Evolutionary conservation across 1,140 invertebrate genomes (phyloP), one percentile per base, ranked within the genome.

Genomic region (Musca domestica): DNA sequence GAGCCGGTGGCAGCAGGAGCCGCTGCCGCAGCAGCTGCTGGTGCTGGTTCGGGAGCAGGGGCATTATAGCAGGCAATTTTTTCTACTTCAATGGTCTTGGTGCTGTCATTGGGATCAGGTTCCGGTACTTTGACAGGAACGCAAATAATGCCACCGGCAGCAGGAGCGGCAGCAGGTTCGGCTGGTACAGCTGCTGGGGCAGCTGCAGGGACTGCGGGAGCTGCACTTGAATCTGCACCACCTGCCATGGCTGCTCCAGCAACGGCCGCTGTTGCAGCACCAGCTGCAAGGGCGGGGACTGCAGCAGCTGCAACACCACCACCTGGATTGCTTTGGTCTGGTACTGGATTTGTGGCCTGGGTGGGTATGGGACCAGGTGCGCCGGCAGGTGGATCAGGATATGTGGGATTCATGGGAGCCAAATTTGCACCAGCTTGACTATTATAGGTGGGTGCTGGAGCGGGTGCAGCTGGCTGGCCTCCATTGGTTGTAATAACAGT

Each of bases 401-500:
- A 52, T 61, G 64, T 47, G 23, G 51, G 20, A 71, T 64, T 64
- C 14, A 48, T 65, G 70, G 70, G 69, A 76, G 83, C 71, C 81
- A 84, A 73, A 74, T 70, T 74, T 5, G 30, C 63, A 30, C 58
- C 65, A 67, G 64, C 67, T 52, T 48, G 66, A 58, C 66, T 71
- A 48, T 23, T 74, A 65, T 56, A 73, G 66, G 41, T 64, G 70
- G 61, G 71, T 51, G 63, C 71, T 68, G 58, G 66, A 54, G 68
- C 87, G 83, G 71, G 88, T 86, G 70, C 70, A 19, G 69, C 27
- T 7, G 72, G 67, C 10, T 72, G 70, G 25, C 72, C 70, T 25
- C 72, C 70, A 56, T 75, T 76, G 7, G 75, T 56, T 19, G 74
- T 80, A 23, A 78, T 80, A 0, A 80, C 73, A 6, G 78, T 78